Conservation (phyloP, 2,113 vertebrate species). For the Girardinichthys multiradiatus region DNA sequence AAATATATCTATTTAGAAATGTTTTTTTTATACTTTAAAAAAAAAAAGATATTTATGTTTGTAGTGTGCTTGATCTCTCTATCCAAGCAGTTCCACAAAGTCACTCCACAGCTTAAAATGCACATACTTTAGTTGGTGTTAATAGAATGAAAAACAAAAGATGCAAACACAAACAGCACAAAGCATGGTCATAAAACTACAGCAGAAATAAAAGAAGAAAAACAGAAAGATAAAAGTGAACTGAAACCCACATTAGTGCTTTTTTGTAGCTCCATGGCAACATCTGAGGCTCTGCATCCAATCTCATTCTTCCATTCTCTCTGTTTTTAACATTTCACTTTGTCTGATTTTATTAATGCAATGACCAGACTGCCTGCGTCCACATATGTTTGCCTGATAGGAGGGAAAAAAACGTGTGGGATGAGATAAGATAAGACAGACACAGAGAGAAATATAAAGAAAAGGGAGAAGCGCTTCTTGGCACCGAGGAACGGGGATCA, state of each 20-base stretch:
- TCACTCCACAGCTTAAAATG: no score
- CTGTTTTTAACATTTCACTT: slow-evolving; percentile 12
- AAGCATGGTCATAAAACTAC: slow-evolving; percentile 8
- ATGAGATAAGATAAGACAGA: neutral
- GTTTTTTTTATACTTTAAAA: no score
- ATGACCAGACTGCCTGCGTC: slow-evolving; percentile 37
- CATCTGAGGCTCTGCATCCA: slow-evolving; percentile 28
- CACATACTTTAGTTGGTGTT: neutral
- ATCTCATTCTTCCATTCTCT: neutral
- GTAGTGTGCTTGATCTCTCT: no score
- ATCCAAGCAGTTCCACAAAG: no score
- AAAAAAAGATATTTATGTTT: no score
- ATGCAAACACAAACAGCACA: neutral
- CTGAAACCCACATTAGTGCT: slow-evolving; percentile 13
- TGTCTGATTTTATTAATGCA: slow-evolving; percentile 38
- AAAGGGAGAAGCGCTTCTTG: slow-evolving; percentile 25
- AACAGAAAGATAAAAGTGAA: slow-evolving; percentile 20
- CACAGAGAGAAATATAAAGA: neutral
- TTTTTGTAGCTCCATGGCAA: slow-evolving; percentile 27
- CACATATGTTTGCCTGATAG: neutral
- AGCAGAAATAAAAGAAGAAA: neutral
- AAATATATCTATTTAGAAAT: no score
- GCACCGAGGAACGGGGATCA: slow-evolving; percentile 49
- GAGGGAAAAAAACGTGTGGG: neutral
- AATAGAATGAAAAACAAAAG: neutral